Evolutionary conservation across 2,797 vertebrate genomes (phyloP), one percentile per base, ranked within the genome.

Genomic region (Rhabdomys pumilio): DNA sequence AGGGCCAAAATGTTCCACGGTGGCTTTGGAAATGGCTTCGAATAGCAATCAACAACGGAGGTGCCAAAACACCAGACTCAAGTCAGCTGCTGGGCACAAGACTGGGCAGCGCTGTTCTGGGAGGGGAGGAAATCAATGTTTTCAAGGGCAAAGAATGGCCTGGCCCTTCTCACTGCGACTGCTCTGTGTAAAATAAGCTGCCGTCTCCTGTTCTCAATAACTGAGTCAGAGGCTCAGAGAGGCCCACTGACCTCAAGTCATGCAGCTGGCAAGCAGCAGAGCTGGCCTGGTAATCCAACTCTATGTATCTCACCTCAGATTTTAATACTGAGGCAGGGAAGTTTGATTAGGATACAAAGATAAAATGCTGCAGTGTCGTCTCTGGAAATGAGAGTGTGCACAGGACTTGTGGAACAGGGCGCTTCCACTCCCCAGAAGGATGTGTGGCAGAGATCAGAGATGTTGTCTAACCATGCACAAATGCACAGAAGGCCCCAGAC

Each of bases 21-120:
- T n/a, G 61, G 93, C 94, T 94, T 69, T 91, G 89, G 63, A 91
- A 86, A 84, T 69, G 92, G 91, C 72, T 90, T 81, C 14, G 24
- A 79, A 55, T 73, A 41, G 61, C 91, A 4, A 90, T 79, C 89
- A 65, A 22, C 77, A 73, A 34, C n/a, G 77, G 69, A 84, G 87
- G 44, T 47, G 91, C 44, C 34, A 82, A 93, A 93, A 44, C 20
- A 7, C 65, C 89, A 61, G 29, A 34, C 72, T 7, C 24, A 1
- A 1, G 63, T 53, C 91, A 83, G 89, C 82, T 86, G 85, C 65
- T 9, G 1, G 53, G n/a, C 69, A 15, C 57, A 34, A 41, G 87
- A 31, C 76, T 50, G 26, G 89, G 67, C 63, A 38, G 85, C 15
- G n/a, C 6, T 4, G 53, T 61, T 9, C 4, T 0, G 20, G 24